Evolutionary conservation across 2,113 vertebrate species (phyloP).

Genomic region (Azemiops feae): DNA sequence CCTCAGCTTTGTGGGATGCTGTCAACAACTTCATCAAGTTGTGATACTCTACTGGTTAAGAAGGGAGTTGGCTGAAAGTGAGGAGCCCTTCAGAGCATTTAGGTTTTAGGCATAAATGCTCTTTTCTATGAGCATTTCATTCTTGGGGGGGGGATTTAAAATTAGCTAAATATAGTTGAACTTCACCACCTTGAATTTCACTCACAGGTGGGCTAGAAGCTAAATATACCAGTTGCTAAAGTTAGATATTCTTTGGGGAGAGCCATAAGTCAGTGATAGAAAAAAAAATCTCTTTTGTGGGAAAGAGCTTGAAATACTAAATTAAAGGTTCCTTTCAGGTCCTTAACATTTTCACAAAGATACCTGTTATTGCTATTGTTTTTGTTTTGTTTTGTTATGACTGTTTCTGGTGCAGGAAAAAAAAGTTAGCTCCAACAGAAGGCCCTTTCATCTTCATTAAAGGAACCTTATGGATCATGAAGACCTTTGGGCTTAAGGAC

Average conservation of each 20-base stretch:
- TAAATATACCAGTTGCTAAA: neutral
- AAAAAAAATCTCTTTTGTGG: neutral
- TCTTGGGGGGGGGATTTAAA: neutral
- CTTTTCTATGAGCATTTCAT: neutral
- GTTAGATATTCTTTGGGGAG: neutral
- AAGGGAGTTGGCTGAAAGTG: neutral
- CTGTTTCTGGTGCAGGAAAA: neutral
- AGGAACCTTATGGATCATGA: neutral
- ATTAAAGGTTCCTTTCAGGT: neutral
- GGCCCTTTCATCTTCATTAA: neutral
- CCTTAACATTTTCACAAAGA: neutral
- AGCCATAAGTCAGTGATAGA: neutral
- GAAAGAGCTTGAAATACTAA: neutral
- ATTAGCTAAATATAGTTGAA: neutral
- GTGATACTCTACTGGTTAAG: neutral
- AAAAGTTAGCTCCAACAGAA: neutral
- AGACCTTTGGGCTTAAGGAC: neutral
- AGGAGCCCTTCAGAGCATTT: neutral
- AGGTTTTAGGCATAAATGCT: neutral
- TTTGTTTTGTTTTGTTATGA: neutral
- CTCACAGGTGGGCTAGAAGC: neutral
- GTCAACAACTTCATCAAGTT: neutral
- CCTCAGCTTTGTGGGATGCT: neutral
- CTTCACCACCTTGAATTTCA: neutral
- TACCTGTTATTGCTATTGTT: neutral